Evolutionary conservation across 2,113 vertebrate genomes (phyloP), one percentile per base, ranked within the genome.

Genomic region (Pipra filicauda): DNA sequence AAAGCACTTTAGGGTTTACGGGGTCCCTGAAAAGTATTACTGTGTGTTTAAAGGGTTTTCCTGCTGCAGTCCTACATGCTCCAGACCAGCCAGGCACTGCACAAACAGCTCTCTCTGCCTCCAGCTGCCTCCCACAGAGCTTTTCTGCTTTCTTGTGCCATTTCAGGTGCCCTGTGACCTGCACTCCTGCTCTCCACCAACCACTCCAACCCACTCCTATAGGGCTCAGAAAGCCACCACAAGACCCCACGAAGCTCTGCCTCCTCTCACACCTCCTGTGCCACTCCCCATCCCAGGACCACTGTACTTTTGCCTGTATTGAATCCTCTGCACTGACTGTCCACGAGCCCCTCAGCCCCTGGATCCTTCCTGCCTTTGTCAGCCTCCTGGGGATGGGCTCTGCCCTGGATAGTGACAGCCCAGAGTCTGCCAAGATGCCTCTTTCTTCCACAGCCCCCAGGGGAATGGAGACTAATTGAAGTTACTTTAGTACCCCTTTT

Each of bases 141-240:
- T 79, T 24, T 87, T 95, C 54, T 90, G 16, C 66, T 61, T 62
- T 58, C 33, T 46, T 81, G 20, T 94, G 80, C 80, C 27, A 5
- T 94, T 96, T 35, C 95, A 95, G 90, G 74, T 88, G 79, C 72
- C 71, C 88, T 54, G 78, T 72, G 86, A 84, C 61, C 89, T 86
- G 65, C 59, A 30, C 70, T 95, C 73, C 78, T 79, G 55, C 89
- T 80, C 37, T 77, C 24, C 84, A 58, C 85, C 85, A 67, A 39
- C 61, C 74, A 52, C 49, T 26, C 84, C 80, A 43, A 37, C 69
- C 48, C 75, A 43, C 21, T 46, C 69, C 81, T 72, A 7, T 23
- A 71, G 55, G 72, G 55, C 67, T 94, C 86, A 37, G 81, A 22
- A 84, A 48, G 62, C 64, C 66, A 51, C 55, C 62, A 33, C 4